Evolutionary conservation across 2,888 invertebrate genomes (phyloP).

Genomic region (Pachymerium ferrugineum): DNA sequence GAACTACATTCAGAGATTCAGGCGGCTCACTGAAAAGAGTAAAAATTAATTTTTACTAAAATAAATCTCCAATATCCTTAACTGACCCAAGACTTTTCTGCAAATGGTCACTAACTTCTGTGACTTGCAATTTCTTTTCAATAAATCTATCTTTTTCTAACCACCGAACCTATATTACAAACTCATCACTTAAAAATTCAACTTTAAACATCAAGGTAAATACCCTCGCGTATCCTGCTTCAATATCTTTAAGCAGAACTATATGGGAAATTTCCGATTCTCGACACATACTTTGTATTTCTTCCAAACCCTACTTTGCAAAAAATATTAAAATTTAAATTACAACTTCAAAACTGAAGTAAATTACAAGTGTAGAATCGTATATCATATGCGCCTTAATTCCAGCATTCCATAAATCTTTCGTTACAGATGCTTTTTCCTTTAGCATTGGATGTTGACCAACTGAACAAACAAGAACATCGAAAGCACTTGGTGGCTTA

Average conservation of each 20-base stretch:
- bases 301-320: constrained; percentile 54
- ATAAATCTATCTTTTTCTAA: constrained; percentile 63
- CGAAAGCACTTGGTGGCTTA: constrained; percentile 48
- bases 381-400: constrained; percentile 58
- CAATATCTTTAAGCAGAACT: constrained; percentile 59
- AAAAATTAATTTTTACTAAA: not conserved
- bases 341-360: not conserved
- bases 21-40: not conserved
- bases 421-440: constrained; percentile 55
- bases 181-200: not conserved
- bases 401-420: constrained; percentile 66
- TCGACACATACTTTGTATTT: constrained; percentile 59
- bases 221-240: constrained; percentile 54
- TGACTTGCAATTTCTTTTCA: constrained; percentile 57
- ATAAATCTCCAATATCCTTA: not conserved
- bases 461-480: constrained; percentile 63
- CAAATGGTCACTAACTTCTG: constrained; percentile 65
- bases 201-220: not conserved
- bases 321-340: not conserved
- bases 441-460: constrained; percentile 53
- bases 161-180: constrained; percentile 47
- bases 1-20: not conserved
- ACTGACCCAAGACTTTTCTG: constrained; percentile 55
- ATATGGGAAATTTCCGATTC: constrained; percentile 60
- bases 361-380: constrained; percentile 52